Evolutionary conservation across 2,888 invertebrate genomes (phyloP).

Genomic region (Noctuana brunneofusca): DNA sequence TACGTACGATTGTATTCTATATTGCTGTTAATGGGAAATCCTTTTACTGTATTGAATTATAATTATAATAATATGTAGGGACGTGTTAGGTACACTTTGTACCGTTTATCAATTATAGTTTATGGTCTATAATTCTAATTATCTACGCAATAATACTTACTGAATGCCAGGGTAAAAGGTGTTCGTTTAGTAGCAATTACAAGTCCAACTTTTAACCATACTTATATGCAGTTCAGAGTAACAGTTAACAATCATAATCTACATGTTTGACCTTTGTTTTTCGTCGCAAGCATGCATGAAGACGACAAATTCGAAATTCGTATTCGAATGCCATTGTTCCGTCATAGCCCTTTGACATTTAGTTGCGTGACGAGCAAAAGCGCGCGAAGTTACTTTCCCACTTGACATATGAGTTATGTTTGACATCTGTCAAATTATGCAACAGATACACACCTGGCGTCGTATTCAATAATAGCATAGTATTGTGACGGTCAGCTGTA

Average conservation of each 20-base stretch:
- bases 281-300: conserved; percentile 8
- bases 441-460: conserved; percentile 36
- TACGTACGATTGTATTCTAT: background rate
- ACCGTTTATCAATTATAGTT: no score
- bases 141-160: background rate
- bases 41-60: background rate
- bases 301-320: conserved; percentile 12
- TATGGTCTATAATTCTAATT: no score
- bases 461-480: background rate
- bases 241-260: background rate
- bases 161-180: background rate
- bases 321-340: conserved; percentile 23
- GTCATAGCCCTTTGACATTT: conserved; percentile 36
- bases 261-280: conserved; percentile 19
- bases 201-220: background rate
- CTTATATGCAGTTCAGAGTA: conserved; percentile 1
- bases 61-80: no score
- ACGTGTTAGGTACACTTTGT: no score
- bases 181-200: background rate
- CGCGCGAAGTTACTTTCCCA: conserved; percentile 40
- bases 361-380: conserved; percentile 11
- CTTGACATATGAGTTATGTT: conserved; percentile 47
- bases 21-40: background rate
- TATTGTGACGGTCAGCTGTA: conserved; percentile 23
- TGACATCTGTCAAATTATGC: conserved; percentile 64